Base-by-base conservation (phyloP, 2,888 invertebrate genomes). In the Argyresthia goedartella region DNA sequence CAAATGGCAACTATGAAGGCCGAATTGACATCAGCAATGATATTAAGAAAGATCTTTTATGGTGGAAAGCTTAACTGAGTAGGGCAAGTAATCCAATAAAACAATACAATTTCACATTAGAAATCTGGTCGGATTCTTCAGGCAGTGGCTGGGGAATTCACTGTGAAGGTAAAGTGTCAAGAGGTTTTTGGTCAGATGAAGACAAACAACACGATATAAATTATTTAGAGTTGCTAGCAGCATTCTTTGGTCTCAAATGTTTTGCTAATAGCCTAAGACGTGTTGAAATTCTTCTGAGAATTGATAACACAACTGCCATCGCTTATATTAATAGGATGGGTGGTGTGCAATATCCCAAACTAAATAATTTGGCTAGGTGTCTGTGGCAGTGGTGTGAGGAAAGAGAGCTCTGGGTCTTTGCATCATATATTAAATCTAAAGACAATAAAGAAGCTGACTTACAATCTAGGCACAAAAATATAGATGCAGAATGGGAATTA, bases 311-410 rank as follows among this genome's bases (percentile, higher is more conserved):
- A 6, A 52, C 52, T 11, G 43, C 50, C 13, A 50, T 50, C 13
- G 10, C 50, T 7, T 50, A 14, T n/a, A 14, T 49, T 16, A 52
- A 52, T 25, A 33, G 47, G 11, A 52, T 47, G 52, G 52, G 52
- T 14, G 47, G 52, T 10, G 25, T 52, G 14, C 49, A 49, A 16
- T 52, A 41, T 15, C 49, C 52, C 7, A 43, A 52, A 13, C 14
- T 52, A 15, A 52, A 43, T 14, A 11, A 43, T 25, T 11, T 52
- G 13, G 4, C 49, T 33, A 25, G 25, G 16, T 6, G 35, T 14
- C 49, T 52, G 41, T 52, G 52, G 52, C 43, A 52, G 25, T 52
- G 52, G 52, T 52, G 52, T 42, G 52, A 52, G 39, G 34, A 11
- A 11, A 47, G 52, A 36, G 36, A 45, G 16, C 16, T 52, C 8